Percentiles rank a stretch among this genome's conserved stretches.
These are phyloP conservation scores for Drosophila algonquin DNA, from an alignment of 2,888 invertebrate species.

Conservation along the genomic window DNA sequence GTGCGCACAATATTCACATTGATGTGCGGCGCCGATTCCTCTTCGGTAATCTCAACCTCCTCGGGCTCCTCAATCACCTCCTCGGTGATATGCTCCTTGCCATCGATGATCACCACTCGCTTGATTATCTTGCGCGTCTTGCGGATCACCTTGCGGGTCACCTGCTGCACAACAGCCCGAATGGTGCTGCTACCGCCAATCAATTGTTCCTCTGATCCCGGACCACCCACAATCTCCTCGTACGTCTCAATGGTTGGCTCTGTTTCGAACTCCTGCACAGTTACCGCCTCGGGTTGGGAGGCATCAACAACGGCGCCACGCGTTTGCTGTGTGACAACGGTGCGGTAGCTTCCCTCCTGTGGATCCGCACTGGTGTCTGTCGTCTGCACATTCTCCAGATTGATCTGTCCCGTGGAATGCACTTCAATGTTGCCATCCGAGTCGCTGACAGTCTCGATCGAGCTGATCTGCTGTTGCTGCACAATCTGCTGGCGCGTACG, in stretches of 20 bases:
- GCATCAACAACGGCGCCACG: slow-evolving; percentile 74
- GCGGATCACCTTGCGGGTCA: slow-evolving; percentile 90
- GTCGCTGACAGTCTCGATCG: slow-evolving; percentile 85
- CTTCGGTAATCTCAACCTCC: slow-evolving; percentile 82
- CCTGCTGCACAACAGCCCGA: slow-evolving; percentile 92
- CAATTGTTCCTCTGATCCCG: slow-evolving; percentile 79
- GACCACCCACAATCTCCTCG: slow-evolving; percentile 56
- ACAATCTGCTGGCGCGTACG: slow-evolving; percentile 88
- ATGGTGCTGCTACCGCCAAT: slow-evolving; percentile 83
- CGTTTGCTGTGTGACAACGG: slow-evolving; percentile 71
- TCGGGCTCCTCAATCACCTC: slow-evolving; percentile 94
- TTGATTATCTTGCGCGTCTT: slow-evolving; percentile 91
- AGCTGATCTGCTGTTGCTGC: slow-evolving; percentile 86
- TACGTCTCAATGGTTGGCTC: slow-evolving; percentile 82
- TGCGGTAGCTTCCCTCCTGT: slow-evolving; percentile 85
- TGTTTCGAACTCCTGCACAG: slow-evolving; percentile 79
- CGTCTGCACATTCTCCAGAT: slow-evolving; percentile 85
- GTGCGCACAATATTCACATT: slow-evolving; percentile 86
- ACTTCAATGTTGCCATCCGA: slow-evolving; percentile 87
- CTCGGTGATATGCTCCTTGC: slow-evolving; percentile 92
- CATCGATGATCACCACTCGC: slow-evolving; percentile 91
- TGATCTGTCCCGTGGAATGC: slow-evolving; percentile 86
- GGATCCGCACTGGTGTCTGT: slow-evolving; percentile 84
- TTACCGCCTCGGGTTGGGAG: slow-evolving; percentile 73
- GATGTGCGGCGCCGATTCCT: slow-evolving; percentile 79